Evolutionary conservation across 2,113 vertebrate species (phyloP).

Genomic region (Phocoena sinus): DNA sequence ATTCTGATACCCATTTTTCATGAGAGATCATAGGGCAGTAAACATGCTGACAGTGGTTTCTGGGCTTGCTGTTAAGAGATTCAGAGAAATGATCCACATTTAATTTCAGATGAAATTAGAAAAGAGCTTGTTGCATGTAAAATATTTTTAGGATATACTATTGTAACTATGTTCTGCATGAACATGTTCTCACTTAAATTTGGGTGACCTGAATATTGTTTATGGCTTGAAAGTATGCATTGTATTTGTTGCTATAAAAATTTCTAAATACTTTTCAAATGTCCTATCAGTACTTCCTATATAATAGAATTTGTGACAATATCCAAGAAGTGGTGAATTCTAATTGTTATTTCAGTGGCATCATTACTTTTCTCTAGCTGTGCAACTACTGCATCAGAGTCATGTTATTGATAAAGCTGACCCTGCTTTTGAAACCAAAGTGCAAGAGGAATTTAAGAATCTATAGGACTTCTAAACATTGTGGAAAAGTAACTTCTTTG

Average conservation of each 20-base stretch:
- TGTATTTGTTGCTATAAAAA: neutral
- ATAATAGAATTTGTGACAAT: neutral
- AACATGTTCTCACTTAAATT: conserved; percentile 34
- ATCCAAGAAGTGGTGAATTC: neutral
- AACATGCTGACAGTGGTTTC: conserved; percentile 29
- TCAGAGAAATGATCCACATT: conserved; percentile 54
- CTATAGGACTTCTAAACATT: neutral
- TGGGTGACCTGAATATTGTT: conserved; percentile 18
- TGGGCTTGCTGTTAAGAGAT: conserved; percentile 46
- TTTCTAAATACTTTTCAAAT: conserved; percentile 53
- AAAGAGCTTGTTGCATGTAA: conserved; percentile 28
- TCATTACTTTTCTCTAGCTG: neutral
- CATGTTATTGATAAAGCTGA: neutral
- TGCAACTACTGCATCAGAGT: neutral
- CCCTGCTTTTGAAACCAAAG: neutral
- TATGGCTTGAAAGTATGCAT: conserved; percentile 28
- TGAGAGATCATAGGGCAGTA: conserved; percentile 29
- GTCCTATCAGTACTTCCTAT: conserved; percentile 52
- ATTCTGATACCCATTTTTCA: conserved; percentile 10
- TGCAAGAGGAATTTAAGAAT: neutral
- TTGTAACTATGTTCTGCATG: neutral
- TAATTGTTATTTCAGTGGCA: neutral
- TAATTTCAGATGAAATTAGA: conserved; percentile 58
- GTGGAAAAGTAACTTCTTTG: neutral
- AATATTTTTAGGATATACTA: conserved; percentile 19